Conservation (phyloP, 2,113 vertebrate genomes). For the Alouatta palliata region DNA sequence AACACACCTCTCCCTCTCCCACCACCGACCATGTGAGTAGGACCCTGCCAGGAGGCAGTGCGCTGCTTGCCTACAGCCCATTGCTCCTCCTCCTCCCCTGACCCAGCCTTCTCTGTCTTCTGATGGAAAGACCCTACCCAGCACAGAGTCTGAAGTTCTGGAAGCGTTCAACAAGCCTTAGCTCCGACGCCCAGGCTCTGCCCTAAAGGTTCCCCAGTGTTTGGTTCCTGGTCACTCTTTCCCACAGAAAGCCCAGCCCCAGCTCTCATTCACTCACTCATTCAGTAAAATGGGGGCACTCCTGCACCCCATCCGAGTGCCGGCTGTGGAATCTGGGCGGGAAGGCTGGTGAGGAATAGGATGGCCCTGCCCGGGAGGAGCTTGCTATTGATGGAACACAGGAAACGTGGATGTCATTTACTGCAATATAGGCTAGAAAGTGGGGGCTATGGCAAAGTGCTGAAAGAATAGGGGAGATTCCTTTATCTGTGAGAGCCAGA, state of each 20-base stretch:
- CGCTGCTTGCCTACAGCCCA: fast-evolving
- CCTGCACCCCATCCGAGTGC: too few relatives aligned
- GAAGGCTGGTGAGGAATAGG: fast-evolving
- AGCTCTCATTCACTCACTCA: background rate
- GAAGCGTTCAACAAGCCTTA: fast-evolving
- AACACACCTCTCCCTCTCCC: fast-evolving
- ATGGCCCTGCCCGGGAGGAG: background rate
- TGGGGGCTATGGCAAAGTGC: background rate
- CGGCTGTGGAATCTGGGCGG: fast-evolving
- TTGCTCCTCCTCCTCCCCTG: background rate
- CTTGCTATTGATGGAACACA: background rate
- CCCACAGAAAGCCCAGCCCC: background rate
- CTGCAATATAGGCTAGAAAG: background rate
- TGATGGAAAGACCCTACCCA: background rate
- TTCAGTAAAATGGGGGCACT: background rate
- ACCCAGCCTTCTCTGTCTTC: background rate
- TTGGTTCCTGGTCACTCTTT: background rate
- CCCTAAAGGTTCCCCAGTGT: fast-evolving
- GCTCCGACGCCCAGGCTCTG: background rate
- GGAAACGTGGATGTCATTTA: fast-evolving
- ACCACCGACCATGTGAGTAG: too few relatives aligned
- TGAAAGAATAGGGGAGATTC: background rate
- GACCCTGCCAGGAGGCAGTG: background rate
- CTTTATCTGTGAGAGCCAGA: background rate
- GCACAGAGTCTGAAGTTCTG: background rate